Evolutionary conservation across 2,888 invertebrate genomes (phyloP).

Genomic region (Periphyllus acericola): DNA sequence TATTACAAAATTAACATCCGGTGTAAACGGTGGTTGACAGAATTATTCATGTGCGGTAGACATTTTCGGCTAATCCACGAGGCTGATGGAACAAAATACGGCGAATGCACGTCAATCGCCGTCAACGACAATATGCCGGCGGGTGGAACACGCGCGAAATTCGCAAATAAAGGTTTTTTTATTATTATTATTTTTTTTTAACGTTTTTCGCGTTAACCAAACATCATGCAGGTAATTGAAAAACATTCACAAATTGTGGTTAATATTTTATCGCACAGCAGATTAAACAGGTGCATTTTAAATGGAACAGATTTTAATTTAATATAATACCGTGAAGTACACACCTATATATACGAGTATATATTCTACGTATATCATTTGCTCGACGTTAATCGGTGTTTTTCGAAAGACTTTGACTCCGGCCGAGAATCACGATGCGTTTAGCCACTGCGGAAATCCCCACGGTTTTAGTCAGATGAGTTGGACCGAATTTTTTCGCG

Average conservation of each 20-base stretch:
- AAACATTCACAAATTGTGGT: neutral
- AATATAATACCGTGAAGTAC: neutral
- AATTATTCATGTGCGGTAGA: slow-evolving; percentile 44
- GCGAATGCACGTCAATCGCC: slow-evolving; percentile 31
- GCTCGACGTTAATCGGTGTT: too few species aligned
- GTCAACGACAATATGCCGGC: neutral
- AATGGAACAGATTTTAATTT: slow-evolving; percentile 2
- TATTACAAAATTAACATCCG: slow-evolving; percentile 36
- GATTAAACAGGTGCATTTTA: neutral
- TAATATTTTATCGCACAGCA: slow-evolving; percentile 22
- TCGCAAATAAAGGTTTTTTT: slow-evolving; percentile 4
- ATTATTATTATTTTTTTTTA: neutral
- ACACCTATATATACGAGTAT: neutral
- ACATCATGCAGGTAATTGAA: neutral
- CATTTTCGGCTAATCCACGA: slow-evolving; percentile 37
- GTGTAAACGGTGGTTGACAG: slow-evolving; percentile 21
- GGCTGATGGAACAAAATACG: slow-evolving; percentile 40
- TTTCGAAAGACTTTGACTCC: too few species aligned
- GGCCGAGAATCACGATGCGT: too few species aligned
- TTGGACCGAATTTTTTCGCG: too few species aligned
- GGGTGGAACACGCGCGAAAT: neutral
- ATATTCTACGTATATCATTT: too few species aligned
- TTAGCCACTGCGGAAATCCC: too few species aligned
- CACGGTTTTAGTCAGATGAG: too few species aligned
- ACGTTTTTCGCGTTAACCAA: neutral